phyloP scores from a whole-genome alignment of 2,113 vertebrate species.

The Catharus minimus region DNA sequence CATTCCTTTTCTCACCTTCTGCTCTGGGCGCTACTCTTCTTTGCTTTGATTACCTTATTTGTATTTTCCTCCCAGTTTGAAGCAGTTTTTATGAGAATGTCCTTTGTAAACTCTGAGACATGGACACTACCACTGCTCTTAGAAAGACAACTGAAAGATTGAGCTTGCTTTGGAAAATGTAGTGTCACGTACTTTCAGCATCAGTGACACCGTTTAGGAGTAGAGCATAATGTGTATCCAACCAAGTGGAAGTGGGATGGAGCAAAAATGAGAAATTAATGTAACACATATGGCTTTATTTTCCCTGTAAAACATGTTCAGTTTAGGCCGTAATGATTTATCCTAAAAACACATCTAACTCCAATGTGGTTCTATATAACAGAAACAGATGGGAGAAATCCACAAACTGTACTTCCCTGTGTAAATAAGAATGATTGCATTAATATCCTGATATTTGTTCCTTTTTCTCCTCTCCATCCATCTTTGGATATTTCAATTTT shows the following conservation, averaged over 20 bases:
- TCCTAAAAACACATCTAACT: slow-evolving; percentile 59
- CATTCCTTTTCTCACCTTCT: background rate
- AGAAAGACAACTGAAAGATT: background rate
- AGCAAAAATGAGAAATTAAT: slow-evolving; percentile 47
- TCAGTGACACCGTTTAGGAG: background rate
- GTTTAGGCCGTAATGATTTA: slow-evolving; percentile 53
- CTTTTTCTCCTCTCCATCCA: background rate
- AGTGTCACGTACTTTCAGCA: background rate
- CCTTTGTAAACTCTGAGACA: background rate
- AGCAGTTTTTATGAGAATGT: background rate
- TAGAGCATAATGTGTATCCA: background rate
- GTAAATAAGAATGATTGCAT: slow-evolving; percentile 22
- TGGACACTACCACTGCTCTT: background rate
- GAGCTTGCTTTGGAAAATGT: background rate
- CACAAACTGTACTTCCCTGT: slow-evolving; percentile 25
- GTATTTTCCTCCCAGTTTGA: background rate
- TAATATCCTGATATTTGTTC: background rate
- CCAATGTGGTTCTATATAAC: slow-evolving; percentile 44
- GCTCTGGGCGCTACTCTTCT: background rate
- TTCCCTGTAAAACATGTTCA: slow-evolving; percentile 60
- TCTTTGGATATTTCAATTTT: background rate
- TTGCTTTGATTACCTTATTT: background rate
- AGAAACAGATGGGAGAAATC: slow-evolving; percentile 61
- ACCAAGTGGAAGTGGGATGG: background rate
- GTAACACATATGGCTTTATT: slow-evolving; percentile 61